Evolutionary conservation across 2,888 invertebrate genomes (phyloP), one percentile per base, ranked within the genome.

Genomic region (Blastobasis lacticolella): DNA sequence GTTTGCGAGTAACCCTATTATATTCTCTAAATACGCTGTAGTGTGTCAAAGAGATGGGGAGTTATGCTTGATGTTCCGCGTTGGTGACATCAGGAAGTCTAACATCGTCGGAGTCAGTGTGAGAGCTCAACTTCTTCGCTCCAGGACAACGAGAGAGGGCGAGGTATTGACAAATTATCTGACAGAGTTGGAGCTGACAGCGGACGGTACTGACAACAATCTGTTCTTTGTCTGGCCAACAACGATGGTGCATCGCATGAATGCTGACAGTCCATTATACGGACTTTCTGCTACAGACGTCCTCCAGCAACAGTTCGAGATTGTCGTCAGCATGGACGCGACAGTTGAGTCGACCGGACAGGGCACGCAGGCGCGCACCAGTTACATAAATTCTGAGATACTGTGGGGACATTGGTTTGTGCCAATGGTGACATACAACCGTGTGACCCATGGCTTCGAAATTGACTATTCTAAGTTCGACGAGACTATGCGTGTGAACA

Each of bases 211-310:
- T 66, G 92, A 93, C 61, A 94, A 95, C 60, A 92, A 94, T 63
- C 85, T 97, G 23, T 96, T 97, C 85, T 94, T 97, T 73, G 95
- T 97, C 61, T 97, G 97, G 97, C 97, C 97, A 0, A 94, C 95
- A 73, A 95, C 95, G 1, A 93, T 97, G 68, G 94, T 95, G 42
- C 97, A 97, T 74, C 90, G 90, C 68, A 97, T 97, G 70, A 94
- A 96, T 73, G 41, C 41, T 8, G 41, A 40, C 6, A 40, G 7
- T 40, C 41, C 41, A 1, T 40, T 8, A 4, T 8, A 40, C 41
- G 41, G 9, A 4, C 91, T 40, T 40, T 40, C 41, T 40, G 41
- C 41, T 4, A 9, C 41, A 3, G 41, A 94, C 66, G 88, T 95
- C 73, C 82, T 92, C 44, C 89, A 90, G 54, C 90, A 94, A 58